Percentiles rank a stretch among this genome's conserved stretches.
Evolutionary conservation across 2,888 invertebrate species (phyloP).

Genomic region (Meandrusa payeni): DNA sequence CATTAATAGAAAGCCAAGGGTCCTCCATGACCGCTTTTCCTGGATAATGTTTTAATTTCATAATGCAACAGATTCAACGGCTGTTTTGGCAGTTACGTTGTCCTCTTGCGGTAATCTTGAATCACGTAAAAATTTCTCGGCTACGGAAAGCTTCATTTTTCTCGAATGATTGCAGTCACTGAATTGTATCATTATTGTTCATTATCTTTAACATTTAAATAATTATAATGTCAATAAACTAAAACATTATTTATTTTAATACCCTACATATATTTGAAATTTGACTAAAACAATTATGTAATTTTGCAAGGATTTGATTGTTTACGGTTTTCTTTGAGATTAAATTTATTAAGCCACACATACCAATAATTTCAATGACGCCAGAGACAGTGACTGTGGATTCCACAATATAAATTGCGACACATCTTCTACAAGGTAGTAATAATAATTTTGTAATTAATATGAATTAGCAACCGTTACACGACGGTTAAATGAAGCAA

Average conservation of each 20-base stretch:
- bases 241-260: not conserved
- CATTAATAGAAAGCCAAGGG: conserved; percentile 84
- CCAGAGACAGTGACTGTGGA: too few relatives aligned
- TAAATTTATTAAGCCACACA: too few relatives aligned
- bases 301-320: conserved; percentile 17
- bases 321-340: too few relatives aligned
- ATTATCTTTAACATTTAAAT: not conserved
- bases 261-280: not conserved
- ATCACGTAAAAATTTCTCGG: conserved; percentile 27
- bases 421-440: conserved; percentile 5
- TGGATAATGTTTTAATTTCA: conserved; percentile 93
- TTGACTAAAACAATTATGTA: too few relatives aligned
- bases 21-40: conserved; percentile 91
- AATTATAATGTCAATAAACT: too few relatives aligned
- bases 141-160: conserved; percentile 24
- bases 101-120: conserved; percentile 27
- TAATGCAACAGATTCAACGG: conserved; percentile 53
- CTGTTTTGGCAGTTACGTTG: conserved; percentile 28
- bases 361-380: too few relatives aligned
- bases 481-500: conserved; percentile 22
- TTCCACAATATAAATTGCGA: too few relatives aligned
- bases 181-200: conserved; percentile 7
- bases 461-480: conserved; percentile 17
- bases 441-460: conserved; percentile 22
- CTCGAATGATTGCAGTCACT: not conserved